Percentiles rank a stretch among this genome's conserved stretches.
Conservation (phyloP, 2,888 invertebrate genomes). For the Drosophila yooni region DNA sequence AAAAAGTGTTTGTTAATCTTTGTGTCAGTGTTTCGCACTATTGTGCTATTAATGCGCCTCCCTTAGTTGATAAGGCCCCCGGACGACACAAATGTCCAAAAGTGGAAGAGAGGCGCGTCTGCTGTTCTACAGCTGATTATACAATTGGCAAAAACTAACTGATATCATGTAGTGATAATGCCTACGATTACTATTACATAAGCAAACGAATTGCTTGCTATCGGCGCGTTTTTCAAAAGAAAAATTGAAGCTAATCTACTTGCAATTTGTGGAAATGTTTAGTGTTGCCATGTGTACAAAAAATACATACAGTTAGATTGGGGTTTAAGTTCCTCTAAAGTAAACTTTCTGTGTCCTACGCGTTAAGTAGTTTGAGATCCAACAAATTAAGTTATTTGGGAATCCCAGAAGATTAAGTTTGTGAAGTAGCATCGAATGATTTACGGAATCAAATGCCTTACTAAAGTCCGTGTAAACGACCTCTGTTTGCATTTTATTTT, state of each 20-base stretch:
- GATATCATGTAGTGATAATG: constrained; percentile 19
- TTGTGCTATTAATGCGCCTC: constrained; percentile 9
- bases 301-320: neutral
- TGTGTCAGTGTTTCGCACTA: neutral
- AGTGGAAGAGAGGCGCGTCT: constrained; percentile 46
- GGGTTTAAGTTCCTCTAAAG: neutral
- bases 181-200: constrained; percentile 45
- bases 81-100: neutral
- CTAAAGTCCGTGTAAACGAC: too few species aligned
- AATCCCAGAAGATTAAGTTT: too few species aligned
- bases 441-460: too few species aligned
- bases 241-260: neutral
- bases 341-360: too few species aligned
- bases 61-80: constrained; percentile 24
- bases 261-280: neutral
- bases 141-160: constrained; percentile 51
- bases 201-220: constrained; percentile 15
- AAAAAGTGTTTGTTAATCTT: constrained; percentile 24
- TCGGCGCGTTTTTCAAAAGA: constrained; percentile 3
- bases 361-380: too few species aligned
- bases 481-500: too few species aligned
- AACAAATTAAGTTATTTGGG: too few species aligned
- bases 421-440: too few species aligned
- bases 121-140: constrained; percentile 72
- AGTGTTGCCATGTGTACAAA: neutral